These are phyloP conservation scores for Staurois parvus DNA, from an alignment of 2,797 vertebrate species.

Conservation along the genomic window DNA sequence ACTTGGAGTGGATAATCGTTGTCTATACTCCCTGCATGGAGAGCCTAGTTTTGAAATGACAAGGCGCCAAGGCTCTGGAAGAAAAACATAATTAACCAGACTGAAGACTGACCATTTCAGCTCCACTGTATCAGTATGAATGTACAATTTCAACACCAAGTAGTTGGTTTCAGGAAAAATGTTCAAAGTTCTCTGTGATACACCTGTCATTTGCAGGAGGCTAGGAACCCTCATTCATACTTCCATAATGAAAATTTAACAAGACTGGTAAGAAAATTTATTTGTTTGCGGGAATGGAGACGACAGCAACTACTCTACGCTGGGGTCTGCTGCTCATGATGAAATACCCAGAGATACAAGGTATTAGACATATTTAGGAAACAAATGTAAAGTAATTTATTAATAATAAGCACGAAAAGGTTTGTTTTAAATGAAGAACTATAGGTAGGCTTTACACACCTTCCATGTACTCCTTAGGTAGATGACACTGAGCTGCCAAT, in stretches of 20 bases:
- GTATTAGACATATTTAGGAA: background rate
- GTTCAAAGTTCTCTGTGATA: background rate
- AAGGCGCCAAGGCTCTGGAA: too few relatives aligned
- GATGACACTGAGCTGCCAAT: too few relatives aligned
- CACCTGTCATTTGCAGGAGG: slow-evolving; percentile 32
- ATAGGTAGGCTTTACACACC: too few relatives aligned
- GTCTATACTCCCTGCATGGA: too few relatives aligned
- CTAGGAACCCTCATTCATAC: slow-evolving; percentile 12
- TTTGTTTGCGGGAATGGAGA: slow-evolving; percentile 68
- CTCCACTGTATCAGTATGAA: background rate
- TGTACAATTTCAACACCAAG: background rate
- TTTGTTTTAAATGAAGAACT: too few relatives aligned
- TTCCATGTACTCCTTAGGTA: too few relatives aligned
- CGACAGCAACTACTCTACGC: slow-evolving; percentile 64
- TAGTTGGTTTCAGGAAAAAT: background rate
- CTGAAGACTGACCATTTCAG: too few relatives aligned
- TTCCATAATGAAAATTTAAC: slow-evolving; percentile 61
- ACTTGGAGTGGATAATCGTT: too few relatives aligned
- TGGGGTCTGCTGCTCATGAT: slow-evolving; percentile 69
- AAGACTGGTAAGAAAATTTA: slow-evolving; percentile 45
- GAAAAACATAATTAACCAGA: too few relatives aligned
- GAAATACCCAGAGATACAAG: slow-evolving; percentile 66
- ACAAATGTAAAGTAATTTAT: too few relatives aligned
- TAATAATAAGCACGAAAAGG: too few relatives aligned
- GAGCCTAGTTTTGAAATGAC: too few relatives aligned